These are phyloP conservation scores for Caenorhabditis elegans DNA, from an alignment of 1,140 invertebrate genomes.

Conservation along the genomic window WBcel235 BX284604.4:13769001-13769500, in stretches of 20 bases:
- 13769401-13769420: not conserved
- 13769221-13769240: too few relatives aligned
- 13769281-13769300: not conserved
- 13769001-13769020: slow-evolving; percentile 48
- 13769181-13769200: not conserved
- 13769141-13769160: not conserved
- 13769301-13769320: not conserved
- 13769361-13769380: slow-evolving; percentile 8
- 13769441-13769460: slow-evolving; percentile 2
- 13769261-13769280: too few relatives aligned
- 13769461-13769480: not conserved
- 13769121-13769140: slow-evolving; percentile 1
- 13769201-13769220: too few relatives aligned
- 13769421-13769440: slow-evolving; percentile 21
- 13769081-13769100: too few relatives aligned
- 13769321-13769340: not conserved
- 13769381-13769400: not conserved
- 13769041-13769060: not conserved
- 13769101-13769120: too few relatives aligned
- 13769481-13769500: slow-evolving; percentile 1
- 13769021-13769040: slow-evolving; percentile 39
- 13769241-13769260: too few relatives aligned
- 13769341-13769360: not conserved
- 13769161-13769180: slow-evolving; percentile 12
- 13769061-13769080: not conserved